phyloP scores from a whole-genome alignment of 2,797 vertebrate genomes.

The Pangasius krempfi region DNA sequence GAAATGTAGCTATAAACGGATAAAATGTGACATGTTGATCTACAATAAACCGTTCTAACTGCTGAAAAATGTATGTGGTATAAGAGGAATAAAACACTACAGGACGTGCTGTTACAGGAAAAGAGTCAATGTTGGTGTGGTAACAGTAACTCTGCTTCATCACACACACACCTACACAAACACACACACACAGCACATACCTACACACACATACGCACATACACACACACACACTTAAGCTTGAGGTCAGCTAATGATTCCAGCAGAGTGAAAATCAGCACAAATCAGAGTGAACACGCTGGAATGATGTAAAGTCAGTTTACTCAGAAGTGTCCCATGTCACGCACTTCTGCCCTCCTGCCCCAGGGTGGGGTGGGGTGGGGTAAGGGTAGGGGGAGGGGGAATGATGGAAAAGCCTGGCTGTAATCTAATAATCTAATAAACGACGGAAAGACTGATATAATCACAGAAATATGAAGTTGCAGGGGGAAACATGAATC shows the following conservation, averaged over 20 bases:
- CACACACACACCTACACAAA: too few relatives aligned
- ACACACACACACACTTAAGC: background rate
- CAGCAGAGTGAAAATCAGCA: background rate
- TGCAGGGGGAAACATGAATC: constrained; percentile 64
- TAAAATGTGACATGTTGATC: too few relatives aligned
- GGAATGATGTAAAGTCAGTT: background rate
- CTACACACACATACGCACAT: background rate
- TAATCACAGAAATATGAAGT: constrained; percentile 45
- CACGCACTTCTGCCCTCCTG: background rate
- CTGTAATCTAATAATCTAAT: constrained; percentile 58
- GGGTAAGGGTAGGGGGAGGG: background rate
- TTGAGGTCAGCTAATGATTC: too few relatives aligned
- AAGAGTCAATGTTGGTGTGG: too few relatives aligned
- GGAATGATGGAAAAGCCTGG: constrained; percentile 84
- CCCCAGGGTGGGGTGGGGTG: background rate
- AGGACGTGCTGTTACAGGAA: too few relatives aligned
- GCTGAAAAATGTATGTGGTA: too few relatives aligned
- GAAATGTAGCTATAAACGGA: too few relatives aligned
- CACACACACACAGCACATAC: too few relatives aligned
- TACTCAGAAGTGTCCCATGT: background rate
- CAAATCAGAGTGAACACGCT: background rate
- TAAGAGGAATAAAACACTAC: too few relatives aligned
- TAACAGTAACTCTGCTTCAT: too few relatives aligned
- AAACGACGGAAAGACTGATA: constrained; percentile 29
- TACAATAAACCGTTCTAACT: too few relatives aligned